Percentiles rank a stretch among this genome's conserved stretches.
Conservation (phyloP, 2,797 vertebrate species). For the Hoplostethus atlanticus region DNA sequence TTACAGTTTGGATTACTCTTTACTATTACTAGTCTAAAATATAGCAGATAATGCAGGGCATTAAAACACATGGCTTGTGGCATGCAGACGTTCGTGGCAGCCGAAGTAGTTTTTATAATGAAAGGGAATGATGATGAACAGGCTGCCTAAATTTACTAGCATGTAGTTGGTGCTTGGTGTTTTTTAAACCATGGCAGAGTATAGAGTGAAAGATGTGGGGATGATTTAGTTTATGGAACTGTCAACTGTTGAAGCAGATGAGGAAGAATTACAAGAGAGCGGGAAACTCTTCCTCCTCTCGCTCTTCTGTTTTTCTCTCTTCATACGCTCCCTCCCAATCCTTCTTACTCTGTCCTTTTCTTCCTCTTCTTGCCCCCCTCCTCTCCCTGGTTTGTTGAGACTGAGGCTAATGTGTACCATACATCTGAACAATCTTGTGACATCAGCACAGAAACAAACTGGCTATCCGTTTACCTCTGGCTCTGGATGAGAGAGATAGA, state of each 20-base stretch:
- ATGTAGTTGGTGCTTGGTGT: background rate
- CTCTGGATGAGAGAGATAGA: conserved; percentile 40
- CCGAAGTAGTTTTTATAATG: background rate
- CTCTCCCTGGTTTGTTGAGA: conserved; percentile 62
- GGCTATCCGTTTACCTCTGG: conserved; percentile 58
- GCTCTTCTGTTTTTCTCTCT: background rate
- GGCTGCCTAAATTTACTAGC: too few relatives aligned
- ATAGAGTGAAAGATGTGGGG: background rate
- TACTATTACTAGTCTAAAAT: too few relatives aligned
- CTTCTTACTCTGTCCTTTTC: conserved; percentile 4
- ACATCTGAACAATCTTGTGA: conserved; percentile 61
- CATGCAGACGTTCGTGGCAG: background rate
- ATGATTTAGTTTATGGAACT: conserved; percentile 5
- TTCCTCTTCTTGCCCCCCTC: conserved; percentile 17
- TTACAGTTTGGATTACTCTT: too few relatives aligned
- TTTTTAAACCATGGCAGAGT: background rate
- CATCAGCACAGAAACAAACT: conserved; percentile 57
- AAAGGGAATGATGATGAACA: too few relatives aligned
- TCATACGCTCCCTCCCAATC: conserved; percentile 8
- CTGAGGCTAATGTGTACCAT: conserved; percentile 59
- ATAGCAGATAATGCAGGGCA: too few relatives aligned
- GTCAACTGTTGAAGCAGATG: background rate
- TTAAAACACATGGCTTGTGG: background rate
- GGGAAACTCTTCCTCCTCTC: conserved; percentile 15
- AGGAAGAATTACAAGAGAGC: conserved; percentile 18